These are phyloP conservation scores for Dallia pectoralis DNA, from an alignment of 2,797 vertebrate species.

Conservation along the genomic window DNA sequence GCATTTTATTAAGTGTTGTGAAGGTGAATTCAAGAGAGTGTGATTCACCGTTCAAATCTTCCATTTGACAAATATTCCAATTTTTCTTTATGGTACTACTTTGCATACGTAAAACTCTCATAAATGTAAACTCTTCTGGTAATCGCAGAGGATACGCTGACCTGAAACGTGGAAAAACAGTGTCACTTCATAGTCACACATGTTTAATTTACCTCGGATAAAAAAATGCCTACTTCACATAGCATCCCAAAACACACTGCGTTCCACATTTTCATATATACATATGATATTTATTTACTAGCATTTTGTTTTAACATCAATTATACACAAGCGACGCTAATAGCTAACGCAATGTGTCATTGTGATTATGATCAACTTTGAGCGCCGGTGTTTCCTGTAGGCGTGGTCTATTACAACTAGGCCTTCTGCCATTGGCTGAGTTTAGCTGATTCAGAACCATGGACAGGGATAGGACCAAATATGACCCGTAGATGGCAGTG, in stretches of 20 bases:
- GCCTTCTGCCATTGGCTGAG: no score
- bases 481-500: conserved; percentile 62
- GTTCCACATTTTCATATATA: background rate
- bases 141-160: conserved; percentile 81
- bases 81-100: conserved; percentile 76
- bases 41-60: conserved; percentile 76
- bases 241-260: background rate
- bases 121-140: conserved; percentile 84
- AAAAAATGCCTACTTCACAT: background rate
- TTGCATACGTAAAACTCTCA: conserved; percentile 84
- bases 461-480: conserved; percentile 50
- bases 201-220: no score
- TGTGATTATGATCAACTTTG: no score
- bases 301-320: background rate
- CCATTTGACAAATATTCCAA: conserved; percentile 90
- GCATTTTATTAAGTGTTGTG: conserved; percentile 67
- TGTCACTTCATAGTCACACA: background rate
- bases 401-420: background rate
- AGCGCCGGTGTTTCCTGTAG: background rate
- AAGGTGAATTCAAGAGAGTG: conserved; percentile 83
- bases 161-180: conserved; percentile 54
- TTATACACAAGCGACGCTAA: conserved; percentile 3
- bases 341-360: background rate
- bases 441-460: conserved; percentile 76
- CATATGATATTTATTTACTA: background rate